phyloP scores from a whole-genome alignment of 2,113 vertebrate genomes.

The Ploceus nigricollis region DNA sequence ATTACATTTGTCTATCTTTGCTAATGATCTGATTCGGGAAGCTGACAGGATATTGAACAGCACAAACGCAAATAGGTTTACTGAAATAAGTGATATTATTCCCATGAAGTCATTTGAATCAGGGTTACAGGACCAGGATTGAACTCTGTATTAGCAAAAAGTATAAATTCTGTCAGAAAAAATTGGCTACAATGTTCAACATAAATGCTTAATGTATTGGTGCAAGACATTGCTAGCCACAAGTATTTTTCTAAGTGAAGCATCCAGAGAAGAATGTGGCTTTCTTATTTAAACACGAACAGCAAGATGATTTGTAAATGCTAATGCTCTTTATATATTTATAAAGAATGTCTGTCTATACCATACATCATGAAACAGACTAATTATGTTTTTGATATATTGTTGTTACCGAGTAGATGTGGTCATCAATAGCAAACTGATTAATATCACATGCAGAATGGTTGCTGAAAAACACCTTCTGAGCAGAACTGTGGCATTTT shows the following conservation, averaged over 20 bases:
- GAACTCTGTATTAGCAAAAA: not conserved
- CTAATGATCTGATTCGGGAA: not conserved
- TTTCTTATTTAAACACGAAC: not conserved
- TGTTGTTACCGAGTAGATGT: not conserved
- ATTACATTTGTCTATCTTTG: not conserved
- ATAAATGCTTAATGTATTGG: not conserved
- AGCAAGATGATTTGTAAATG: not conserved
- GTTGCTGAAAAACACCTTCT: not conserved
- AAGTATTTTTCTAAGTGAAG: not conserved
- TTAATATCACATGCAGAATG: not conserved
- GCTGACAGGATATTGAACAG: not conserved
- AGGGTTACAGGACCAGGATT: not conserved
- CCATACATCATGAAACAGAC: not conserved
- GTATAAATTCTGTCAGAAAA: not conserved
- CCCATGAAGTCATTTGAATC: not conserved
- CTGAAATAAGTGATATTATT: not conserved
- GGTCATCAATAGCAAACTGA: not conserved
- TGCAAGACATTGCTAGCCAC: not conserved
- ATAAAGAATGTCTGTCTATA: not conserved
- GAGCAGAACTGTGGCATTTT: not conserved
- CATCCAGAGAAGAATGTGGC: not conserved
- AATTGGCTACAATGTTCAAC: not conserved
- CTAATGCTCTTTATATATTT: not conserved
- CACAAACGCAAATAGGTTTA: not conserved
- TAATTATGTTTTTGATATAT: not conserved